Conservation (phyloP, 2,888 invertebrate genomes). For the Acanthopleura granulata region DNA sequence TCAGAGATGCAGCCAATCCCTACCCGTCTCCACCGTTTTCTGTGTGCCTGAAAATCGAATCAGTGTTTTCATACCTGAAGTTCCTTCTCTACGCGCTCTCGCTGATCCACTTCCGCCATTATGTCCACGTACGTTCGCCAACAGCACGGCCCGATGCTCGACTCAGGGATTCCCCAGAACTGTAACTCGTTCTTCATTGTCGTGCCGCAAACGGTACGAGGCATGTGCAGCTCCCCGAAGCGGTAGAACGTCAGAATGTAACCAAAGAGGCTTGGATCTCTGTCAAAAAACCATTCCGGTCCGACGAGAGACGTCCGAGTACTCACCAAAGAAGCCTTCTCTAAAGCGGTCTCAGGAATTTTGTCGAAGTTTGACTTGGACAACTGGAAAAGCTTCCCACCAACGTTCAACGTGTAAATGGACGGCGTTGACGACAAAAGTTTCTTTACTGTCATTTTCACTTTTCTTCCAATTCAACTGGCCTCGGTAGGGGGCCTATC, state of each 20-base stretch:
- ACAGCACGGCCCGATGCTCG: slow-evolving; percentile 50
- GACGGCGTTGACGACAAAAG: too few relatives aligned
- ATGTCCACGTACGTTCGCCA: slow-evolving; percentile 35
- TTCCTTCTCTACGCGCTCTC: background rate
- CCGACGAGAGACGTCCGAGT: background rate
- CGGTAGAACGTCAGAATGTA: slow-evolving; percentile 47
- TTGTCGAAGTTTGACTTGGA: too few relatives aligned
- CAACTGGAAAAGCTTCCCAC: too few relatives aligned
- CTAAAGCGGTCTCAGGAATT: too few relatives aligned
- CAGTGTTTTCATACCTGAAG: too few relatives aligned
- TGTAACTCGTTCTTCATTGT: slow-evolving; percentile 47
- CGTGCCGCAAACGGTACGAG: slow-evolving; percentile 48
- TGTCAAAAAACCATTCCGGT: slow-evolving; percentile 41
- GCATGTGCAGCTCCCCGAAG: slow-evolving; percentile 46
- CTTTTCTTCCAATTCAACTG: too few relatives aligned
- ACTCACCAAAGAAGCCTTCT: background rate
- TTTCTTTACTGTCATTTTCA: too few relatives aligned
- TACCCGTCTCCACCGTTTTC: too few relatives aligned
- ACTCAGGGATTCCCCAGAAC: slow-evolving; percentile 49
- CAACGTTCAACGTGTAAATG: too few relatives aligned
- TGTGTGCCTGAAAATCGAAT: too few relatives aligned
- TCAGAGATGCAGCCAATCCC: too few relatives aligned
- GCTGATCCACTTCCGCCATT: background rate
- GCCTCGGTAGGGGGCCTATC: too few relatives aligned
- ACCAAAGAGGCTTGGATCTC: slow-evolving; percentile 47